These are phyloP conservation scores for Echinometra lucunter DNA, from an alignment of 53 echinoderm and acorn worm species.

Conservation along the genomic window DNA sequence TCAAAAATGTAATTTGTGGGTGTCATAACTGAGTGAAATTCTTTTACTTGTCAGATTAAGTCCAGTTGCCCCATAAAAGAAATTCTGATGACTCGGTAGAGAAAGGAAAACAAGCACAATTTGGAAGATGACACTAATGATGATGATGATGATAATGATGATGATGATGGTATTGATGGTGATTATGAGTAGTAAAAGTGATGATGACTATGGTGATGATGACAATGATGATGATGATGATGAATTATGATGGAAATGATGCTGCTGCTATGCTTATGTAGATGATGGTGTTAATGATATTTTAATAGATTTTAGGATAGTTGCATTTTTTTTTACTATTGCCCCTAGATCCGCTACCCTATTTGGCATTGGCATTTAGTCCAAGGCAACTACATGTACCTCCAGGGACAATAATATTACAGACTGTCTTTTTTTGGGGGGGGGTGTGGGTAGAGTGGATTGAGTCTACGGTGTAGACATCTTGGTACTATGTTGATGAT, in stretches of 20 bases:
- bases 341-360: too few species aligned
- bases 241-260: neutral
- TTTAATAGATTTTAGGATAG: too few species aligned
- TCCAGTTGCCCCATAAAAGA: neutral
- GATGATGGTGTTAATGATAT: neutral
- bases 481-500: neutral
- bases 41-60: neutral
- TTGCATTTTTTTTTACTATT: too few species aligned
- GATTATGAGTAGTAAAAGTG: neutral
- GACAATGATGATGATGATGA: neutral
- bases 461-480: too few species aligned
- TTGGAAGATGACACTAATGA: neutral
- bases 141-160: neutral
- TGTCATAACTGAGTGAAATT: too few species aligned
- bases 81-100: too few species aligned
- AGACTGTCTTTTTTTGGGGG: too few species aligned
- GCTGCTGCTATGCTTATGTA: neutral
- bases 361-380: too few species aligned
- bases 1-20: neutral
- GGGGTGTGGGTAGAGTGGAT: too few species aligned
- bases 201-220: neutral
- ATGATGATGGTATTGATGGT: slow-evolving; percentile 13
- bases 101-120: too few species aligned
- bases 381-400: too few species aligned
- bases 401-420: too few species aligned